These are phyloP conservation scores for Mesocentrotus franciscanus DNA, from an alignment of 53 echinoderm and acorn worm genomes.

Conservation along the genomic window DNA sequence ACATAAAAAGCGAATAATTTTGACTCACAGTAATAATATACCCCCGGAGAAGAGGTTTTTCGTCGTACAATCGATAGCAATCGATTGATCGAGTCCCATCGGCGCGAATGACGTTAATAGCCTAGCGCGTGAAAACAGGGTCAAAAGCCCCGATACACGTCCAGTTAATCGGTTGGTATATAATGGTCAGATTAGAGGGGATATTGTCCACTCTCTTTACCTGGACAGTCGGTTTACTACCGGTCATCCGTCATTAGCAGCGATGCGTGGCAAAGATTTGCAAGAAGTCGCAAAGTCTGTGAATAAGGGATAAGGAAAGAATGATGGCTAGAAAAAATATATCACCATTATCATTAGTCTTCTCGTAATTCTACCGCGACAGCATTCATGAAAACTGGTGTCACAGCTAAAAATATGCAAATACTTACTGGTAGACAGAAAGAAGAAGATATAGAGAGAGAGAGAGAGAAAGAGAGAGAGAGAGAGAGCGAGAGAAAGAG, in stretches of 20 bases:
- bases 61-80: not conserved
- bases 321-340: not conserved
- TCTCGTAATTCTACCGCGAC: not conserved
- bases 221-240: not conserved
- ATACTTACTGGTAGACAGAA: no score
- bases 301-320: not conserved
- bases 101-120: constrained; percentile 36
- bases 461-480: not conserved
- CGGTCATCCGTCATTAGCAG: constrained; percentile 25
- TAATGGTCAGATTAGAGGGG: constrained; percentile 29
- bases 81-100: constrained; percentile 21
- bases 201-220: not conserved
- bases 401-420: not conserved
- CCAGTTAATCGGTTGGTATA: constrained; percentile 30
- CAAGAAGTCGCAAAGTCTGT: not conserved
- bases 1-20: not conserved
- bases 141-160: constrained; percentile 27
- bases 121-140: constrained; percentile 6
- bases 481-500: not conserved
- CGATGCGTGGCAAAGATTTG: not conserved
- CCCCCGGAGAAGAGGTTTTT: not conserved
- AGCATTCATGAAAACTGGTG: not conserved
- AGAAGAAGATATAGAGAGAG: not conserved
- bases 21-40: not conserved
- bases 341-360: not conserved